Conservation (phyloP, 2,888 invertebrate species). For the Drepana falcataria region DNA sequence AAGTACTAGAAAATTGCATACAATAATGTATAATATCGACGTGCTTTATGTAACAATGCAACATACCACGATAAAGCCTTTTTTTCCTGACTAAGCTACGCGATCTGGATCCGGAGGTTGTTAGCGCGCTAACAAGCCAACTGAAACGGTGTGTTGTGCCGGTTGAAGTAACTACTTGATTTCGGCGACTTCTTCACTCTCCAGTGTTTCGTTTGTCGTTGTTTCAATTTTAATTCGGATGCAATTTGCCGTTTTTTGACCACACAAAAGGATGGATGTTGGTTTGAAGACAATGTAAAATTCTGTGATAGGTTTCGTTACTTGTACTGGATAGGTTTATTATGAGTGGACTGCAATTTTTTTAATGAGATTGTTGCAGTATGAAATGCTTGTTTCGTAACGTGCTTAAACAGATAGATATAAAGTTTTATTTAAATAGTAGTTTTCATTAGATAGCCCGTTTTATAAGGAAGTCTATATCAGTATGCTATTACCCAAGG, state of each 20-base stretch:
- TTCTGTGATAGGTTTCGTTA: too few relatives aligned
- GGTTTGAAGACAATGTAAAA: too few relatives aligned
- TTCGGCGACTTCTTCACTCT: conserved; percentile 27
- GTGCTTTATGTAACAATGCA: neutral
- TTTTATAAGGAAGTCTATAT: too few relatives aligned
- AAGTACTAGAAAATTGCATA: neutral
- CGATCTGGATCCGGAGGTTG: conserved; percentile 9
- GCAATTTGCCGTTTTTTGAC: conserved; percentile 2
- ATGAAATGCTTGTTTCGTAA: too few relatives aligned
- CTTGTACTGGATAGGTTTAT: too few relatives aligned
- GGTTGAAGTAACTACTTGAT: conserved; percentile 35
- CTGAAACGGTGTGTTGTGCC: conserved; percentile 27
- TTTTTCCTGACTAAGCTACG: neutral
- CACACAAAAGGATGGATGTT: neutral
- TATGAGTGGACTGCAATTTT: too few relatives aligned
- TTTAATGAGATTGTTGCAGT: too few relatives aligned
- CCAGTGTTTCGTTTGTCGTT: conserved; percentile 22
- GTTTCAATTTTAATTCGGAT: conserved; percentile 18
- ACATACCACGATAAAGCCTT: neutral
- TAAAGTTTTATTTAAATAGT: too few relatives aligned
- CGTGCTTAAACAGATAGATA: too few relatives aligned
- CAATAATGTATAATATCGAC: conserved; percentile 4
- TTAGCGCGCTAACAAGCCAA: conserved; percentile 30
- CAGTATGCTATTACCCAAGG: too few relatives aligned
- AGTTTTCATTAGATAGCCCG: too few relatives aligned